Conservation (phyloP, 2,113 vertebrate genomes). For the Euleptes europaea region DNA sequence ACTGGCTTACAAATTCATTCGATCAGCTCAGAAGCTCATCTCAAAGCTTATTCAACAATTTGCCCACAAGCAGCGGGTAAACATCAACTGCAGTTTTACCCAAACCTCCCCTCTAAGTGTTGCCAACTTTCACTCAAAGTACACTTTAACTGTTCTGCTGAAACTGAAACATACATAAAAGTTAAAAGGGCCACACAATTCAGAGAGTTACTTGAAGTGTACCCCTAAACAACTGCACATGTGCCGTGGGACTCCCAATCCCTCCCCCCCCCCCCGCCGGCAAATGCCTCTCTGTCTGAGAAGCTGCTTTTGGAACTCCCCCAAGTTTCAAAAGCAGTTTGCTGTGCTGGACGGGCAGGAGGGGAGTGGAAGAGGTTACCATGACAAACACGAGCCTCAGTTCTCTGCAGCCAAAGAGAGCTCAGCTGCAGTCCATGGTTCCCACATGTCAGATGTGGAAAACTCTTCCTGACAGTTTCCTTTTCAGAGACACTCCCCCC, state of each 20-base stretch:
- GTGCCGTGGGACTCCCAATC: no score
- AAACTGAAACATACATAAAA: not conserved
- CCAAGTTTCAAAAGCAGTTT: not conserved
- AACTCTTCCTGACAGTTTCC: not conserved
- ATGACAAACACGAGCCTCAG: not conserved
- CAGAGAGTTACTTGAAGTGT: not conserved
- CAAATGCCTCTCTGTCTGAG: not conserved
- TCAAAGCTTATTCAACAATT: not conserved
- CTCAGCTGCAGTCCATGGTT: not conserved
- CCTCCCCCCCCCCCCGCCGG: not conserved
- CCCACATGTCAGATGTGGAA: not conserved
- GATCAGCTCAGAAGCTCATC: not conserved
- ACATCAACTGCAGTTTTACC: slow-evolving; percentile 20
- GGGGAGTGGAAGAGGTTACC: no score
- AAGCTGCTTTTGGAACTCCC: not conserved
- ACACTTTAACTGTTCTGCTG: not conserved
- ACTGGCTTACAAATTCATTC: not conserved
- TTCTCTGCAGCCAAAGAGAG: not conserved
- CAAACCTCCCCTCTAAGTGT: not conserved
- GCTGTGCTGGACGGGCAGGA: not conserved
- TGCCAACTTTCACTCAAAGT: not conserved
- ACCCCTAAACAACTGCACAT: not conserved
- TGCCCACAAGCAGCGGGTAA: not conserved
- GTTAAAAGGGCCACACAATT: not conserved
- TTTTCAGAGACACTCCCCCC: not conserved